Conservation (phyloP, 2,797 vertebrate genomes). For the Brachyalestes nurse region DNA sequence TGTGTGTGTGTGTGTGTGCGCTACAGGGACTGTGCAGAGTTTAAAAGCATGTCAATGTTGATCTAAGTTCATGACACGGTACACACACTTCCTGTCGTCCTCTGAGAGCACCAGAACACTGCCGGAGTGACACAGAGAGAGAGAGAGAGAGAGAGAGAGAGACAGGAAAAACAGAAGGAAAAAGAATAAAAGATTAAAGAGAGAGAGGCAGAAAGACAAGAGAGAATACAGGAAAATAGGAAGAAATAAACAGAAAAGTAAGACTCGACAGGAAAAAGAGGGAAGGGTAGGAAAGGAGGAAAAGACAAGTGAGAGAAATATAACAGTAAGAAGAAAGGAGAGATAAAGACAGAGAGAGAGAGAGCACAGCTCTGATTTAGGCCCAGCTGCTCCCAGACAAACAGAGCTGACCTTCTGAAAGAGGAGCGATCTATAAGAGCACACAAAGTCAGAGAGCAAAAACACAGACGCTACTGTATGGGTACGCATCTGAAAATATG, state of each 20-base stretch:
- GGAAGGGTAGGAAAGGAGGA: neutral
- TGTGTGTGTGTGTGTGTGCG: slow-evolving; percentile 13
- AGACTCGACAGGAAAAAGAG: too few relatives aligned
- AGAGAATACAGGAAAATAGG: neutral
- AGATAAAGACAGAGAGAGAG: neutral
- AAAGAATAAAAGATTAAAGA: neutral
- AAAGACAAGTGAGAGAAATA: neutral
- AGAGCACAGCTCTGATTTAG: neutral
- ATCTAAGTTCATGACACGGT: slow-evolving; percentile 32
- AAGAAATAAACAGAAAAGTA: too few relatives aligned
- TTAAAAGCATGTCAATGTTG: slow-evolving; percentile 47
- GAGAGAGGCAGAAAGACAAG: neutral
- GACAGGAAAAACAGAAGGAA: neutral
- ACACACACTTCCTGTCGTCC: slow-evolving; percentile 29
- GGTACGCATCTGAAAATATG: neutral
- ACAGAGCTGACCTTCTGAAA: slow-evolving; percentile 34
- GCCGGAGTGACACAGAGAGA: neutral
- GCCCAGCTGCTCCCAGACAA: slow-evolving; percentile 10
- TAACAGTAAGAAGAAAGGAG: neutral
- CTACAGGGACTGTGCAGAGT: neutral
- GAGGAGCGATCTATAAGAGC: slow-evolving; percentile 7
- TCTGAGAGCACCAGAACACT: slow-evolving; percentile 5
- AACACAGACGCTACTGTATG: neutral
- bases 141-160: neutral
- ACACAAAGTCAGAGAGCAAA: neutral